A percentile compares a stretch with the other conserved stretches of the same genome.
Evolutionary conservation across 2,888 invertebrate genomes (phyloP).

Genomic region (Bellardia bayeri): DNA sequence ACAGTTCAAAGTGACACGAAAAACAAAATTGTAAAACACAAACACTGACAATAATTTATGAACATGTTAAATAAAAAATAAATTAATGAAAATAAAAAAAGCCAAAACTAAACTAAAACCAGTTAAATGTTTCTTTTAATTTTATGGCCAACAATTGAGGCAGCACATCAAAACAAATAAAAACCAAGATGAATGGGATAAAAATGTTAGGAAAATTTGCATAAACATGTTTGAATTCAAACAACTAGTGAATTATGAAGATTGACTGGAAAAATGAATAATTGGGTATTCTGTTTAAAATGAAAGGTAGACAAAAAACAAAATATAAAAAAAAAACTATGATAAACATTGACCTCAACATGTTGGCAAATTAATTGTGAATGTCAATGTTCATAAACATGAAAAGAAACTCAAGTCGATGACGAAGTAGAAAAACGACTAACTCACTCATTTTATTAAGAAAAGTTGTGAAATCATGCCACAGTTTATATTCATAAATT

Average conservation of each 20-base stretch:
- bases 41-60: constrained; percentile 70
- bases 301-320: background rate
- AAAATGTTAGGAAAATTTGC: constrained; percentile 54
- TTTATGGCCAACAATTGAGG: constrained; percentile 17
- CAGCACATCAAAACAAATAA: background rate
- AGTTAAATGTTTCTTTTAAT: constrained; percentile 35
- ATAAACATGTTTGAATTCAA: constrained; percentile 50
- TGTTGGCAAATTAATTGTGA: constrained; percentile 63
- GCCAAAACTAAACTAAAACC: constrained; percentile 8
- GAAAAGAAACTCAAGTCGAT: constrained; percentile 33
- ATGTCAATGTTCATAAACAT: constrained; percentile 61
- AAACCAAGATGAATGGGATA: constrained; percentile 24
- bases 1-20: constrained; percentile 44
- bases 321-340: constrained; percentile 18
- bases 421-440: constrained; percentile 35
- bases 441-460: constrained; percentile 1
- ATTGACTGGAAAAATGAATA: constrained; percentile 14
- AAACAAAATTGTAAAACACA: constrained; percentile 47
- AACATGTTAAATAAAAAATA: constrained; percentile 49
- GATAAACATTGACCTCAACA: constrained; percentile 62
- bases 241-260: background rate
- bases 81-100: constrained; percentile 17
- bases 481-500: constrained; percentile 40
- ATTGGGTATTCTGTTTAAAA: constrained; percentile 7
- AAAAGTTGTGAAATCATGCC: constrained; percentile 59